phyloP scores from a whole-genome alignment of 2,113 vertebrate genomes.

The Patagioenas fasciata region DNA sequence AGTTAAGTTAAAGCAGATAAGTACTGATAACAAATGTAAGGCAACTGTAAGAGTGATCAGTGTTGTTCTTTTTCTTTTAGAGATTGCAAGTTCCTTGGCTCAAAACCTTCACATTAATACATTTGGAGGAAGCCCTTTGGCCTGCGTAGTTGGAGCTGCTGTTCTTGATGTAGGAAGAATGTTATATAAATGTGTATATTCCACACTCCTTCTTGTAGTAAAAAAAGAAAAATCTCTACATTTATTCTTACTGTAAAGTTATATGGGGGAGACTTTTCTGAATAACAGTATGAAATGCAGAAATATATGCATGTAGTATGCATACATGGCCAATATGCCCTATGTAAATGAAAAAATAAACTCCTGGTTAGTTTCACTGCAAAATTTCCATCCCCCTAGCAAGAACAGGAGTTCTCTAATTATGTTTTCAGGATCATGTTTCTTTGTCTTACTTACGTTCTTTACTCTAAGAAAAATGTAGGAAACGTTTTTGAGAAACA shows the following conservation, averaged over 20 bases:
- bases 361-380: neutral
- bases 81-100: constrained; percentile 84
- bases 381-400: neutral
- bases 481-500: neutral
- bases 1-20: neutral
- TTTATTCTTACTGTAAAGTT: neutral
- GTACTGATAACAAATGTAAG: neutral
- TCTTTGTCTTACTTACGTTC: neutral
- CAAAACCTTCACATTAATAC: constrained; percentile 86
- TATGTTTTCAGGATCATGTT: neutral
- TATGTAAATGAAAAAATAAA: neutral
- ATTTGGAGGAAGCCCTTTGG: constrained; percentile 89
- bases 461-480: neutral
- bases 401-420: neutral
- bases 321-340: no score
- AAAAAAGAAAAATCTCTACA: neutral
- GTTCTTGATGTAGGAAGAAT: constrained; percentile 85
- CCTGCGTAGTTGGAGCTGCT: constrained; percentile 82
- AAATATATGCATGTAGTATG: neutral
- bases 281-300: neutral
- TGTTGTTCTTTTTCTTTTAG: constrained; percentile 67
- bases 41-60: neutral
- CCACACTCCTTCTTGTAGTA: neutral
- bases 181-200: neutral
- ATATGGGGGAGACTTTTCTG: neutral